Evolutionary conservation across 2,888 invertebrate genomes (phyloP).

Genomic region (Pachliopta kotzebuea): DNA sequence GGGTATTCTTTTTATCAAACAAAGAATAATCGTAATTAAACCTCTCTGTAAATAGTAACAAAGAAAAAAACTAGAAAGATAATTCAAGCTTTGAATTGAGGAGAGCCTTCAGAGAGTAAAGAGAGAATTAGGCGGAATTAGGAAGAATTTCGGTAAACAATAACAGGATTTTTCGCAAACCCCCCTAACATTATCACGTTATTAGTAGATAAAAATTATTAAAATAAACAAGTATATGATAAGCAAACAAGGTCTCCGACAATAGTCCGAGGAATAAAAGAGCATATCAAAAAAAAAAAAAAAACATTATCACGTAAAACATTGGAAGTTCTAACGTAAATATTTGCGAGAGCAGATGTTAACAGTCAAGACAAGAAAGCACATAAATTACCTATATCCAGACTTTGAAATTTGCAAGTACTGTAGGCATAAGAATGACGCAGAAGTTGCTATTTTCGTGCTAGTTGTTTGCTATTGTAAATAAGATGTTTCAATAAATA

Average conservation of each 20-base stretch:
- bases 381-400: slow-evolving; percentile 38
- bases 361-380: slow-evolving; percentile 41
- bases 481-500: slow-evolving; percentile 44
- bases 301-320: too few species aligned
- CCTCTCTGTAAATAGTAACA: too few species aligned
- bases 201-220: too few species aligned
- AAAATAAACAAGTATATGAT: too few species aligned
- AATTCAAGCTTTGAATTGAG: too few species aligned
- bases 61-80: too few species aligned
- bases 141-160: neutral
- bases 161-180: slow-evolving; percentile 29
- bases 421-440: slow-evolving; percentile 50
- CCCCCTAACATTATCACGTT: slow-evolving; percentile 12
- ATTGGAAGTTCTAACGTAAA: slow-evolving; percentile 39
- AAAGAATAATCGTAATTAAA: too few species aligned
- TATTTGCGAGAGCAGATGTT: slow-evolving; percentile 43
- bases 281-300: too few species aligned
- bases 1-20: too few species aligned
- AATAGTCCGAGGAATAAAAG: too few species aligned
- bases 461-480: slow-evolving; percentile 38
- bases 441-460: slow-evolving; percentile 46
- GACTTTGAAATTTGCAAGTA: slow-evolving; percentile 31
- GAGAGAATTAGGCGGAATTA: too few species aligned
- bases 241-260: too few species aligned
- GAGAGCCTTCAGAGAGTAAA: neutral